Conservation (phyloP, 2,888 invertebrate species). For the Chrysina gloriosa region DNA sequence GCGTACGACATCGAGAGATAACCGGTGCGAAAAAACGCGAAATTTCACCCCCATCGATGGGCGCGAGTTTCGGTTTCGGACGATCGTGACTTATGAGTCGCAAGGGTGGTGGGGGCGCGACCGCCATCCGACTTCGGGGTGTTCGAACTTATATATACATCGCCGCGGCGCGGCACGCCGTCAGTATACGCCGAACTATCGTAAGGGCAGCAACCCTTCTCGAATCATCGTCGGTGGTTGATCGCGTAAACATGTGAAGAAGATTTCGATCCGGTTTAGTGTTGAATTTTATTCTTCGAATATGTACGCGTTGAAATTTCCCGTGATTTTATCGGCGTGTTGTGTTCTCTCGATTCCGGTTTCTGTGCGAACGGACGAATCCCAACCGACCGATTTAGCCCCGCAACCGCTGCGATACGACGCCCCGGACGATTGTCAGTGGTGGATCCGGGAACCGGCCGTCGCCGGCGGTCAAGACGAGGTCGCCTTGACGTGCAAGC, state of each 20-base stretch:
- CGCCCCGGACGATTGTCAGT: conserved; percentile 88
- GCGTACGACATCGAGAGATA: too few species aligned
- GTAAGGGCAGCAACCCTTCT: not conserved
- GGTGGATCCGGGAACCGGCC: conserved; percentile 75
- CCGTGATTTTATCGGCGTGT: conserved; percentile 14
- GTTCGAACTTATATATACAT: conserved; percentile 28
- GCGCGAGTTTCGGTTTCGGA: not conserved
- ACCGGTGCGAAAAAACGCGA: too few species aligned
- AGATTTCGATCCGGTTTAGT: not conserved
- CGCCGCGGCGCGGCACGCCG: conserved; percentile 13
- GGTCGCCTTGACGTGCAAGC: conserved; percentile 81
- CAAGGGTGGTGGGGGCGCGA: conserved; percentile 27
- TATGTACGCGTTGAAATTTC: not conserved
- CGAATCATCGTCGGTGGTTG: not conserved
- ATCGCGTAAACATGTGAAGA: not conserved
- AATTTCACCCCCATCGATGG: too few species aligned
- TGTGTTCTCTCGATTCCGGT: conserved; percentile 27
- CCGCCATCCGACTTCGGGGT: conserved; percentile 8
- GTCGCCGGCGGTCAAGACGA: conserved; percentile 71
- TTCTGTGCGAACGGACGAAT: conserved; percentile 16
- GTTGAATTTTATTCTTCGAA: not conserved
- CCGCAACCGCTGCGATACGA: conserved; percentile 73
- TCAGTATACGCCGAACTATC: conserved; percentile 23
- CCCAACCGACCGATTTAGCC: conserved; percentile 36
- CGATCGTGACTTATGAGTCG: conserved; percentile 28